phyloP scores from a whole-genome alignment of 64 coral and sea anemone genomes.

The Porites australiensis region DNA sequence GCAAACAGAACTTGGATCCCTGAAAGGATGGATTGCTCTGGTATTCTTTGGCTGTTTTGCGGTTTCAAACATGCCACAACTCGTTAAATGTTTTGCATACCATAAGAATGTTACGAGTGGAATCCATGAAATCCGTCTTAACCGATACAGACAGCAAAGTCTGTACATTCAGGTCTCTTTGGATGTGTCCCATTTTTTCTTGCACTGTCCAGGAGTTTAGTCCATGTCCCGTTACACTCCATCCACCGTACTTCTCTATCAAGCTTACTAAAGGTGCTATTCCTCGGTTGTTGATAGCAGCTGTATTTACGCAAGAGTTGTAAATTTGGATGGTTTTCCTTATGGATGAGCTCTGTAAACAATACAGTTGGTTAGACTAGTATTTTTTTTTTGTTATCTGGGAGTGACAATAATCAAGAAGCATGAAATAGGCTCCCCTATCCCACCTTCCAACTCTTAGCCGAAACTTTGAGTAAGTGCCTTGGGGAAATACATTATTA shows the following conservation, averaged over 20 bases:
- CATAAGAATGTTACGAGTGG: constrained; percentile 6
- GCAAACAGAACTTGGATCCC: too few relatives aligned
- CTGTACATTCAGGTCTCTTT: constrained; percentile 52
- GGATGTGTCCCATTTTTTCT: constrained; percentile 33
- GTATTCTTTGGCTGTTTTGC: too few relatives aligned
- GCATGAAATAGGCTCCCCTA: too few relatives aligned
- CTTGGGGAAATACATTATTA: too few relatives aligned
- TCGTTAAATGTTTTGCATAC: background rate
- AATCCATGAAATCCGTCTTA: background rate
- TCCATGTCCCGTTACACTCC: constrained; percentile 44
- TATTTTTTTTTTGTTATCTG: too few relatives aligned
- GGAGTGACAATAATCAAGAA: too few relatives aligned
- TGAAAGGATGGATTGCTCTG: too few relatives aligned
- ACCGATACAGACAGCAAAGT: constrained; percentile 31
- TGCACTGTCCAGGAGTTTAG: background rate
- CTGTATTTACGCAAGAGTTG: constrained; percentile 45
- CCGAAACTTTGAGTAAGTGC: too few relatives aligned
- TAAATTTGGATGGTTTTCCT: constrained; percentile 58
- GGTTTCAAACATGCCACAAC: too few relatives aligned
- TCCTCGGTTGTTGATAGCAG: constrained; percentile 40
- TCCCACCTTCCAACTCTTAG: too few relatives aligned
- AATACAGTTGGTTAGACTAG: too few relatives aligned
- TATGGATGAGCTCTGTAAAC: constrained; percentile 53
- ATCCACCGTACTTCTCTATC: constrained; percentile 72
- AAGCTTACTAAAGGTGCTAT: constrained; percentile 33